phyloP scores from a whole-genome alignment of 2,797 vertebrate genomes.

The Psittacula echo region DNA sequence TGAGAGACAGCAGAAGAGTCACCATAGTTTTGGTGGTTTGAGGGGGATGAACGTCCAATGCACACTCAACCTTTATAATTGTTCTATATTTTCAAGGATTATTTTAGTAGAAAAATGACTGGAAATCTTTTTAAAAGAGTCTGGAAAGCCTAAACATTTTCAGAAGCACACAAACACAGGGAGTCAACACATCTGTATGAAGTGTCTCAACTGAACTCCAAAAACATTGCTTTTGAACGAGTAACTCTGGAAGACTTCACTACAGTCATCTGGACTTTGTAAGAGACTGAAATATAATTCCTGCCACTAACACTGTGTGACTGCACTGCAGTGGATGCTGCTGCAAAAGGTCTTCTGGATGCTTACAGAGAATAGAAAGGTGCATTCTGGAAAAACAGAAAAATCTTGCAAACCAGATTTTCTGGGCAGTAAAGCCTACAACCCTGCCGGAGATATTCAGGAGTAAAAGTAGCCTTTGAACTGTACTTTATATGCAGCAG shows the following conservation, averaged over 20 bases:
- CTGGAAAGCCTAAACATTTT: neutral
- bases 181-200: neutral
- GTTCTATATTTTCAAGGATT: neutral
- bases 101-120: neutral
- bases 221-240: neutral
- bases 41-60: neutral
- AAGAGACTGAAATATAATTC: neutral
- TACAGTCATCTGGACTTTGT: neutral
- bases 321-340: neutral
- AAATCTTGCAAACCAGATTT: neutral
- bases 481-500: neutral
- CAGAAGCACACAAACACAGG: neutral
- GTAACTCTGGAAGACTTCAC: neutral
- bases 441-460: neutral
- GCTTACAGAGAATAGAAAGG: neutral
- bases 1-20: neutral
- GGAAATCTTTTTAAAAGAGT: neutral
- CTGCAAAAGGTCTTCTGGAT: neutral
- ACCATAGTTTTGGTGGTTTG: neutral
- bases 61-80: neutral
- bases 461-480: slow-evolving; percentile 8
- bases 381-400: neutral
- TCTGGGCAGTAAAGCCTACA: neutral
- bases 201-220: neutral
- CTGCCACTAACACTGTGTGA: neutral